Evolutionary conservation across 2,797 vertebrate species (phyloP).

Genomic region (Falco biarmicus): DNA sequence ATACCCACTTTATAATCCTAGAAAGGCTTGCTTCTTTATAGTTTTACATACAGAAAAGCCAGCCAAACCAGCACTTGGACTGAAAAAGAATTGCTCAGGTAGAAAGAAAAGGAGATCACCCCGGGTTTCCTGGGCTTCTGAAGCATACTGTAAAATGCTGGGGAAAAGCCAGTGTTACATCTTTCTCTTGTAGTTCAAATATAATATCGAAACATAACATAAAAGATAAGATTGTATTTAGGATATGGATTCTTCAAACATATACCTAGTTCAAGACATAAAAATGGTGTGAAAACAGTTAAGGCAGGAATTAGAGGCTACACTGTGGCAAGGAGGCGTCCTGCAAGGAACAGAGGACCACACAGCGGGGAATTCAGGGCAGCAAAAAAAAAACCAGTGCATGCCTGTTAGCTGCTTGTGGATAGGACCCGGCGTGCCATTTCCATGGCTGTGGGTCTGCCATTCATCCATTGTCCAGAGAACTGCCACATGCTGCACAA

Average conservation of each 20-base stretch:
- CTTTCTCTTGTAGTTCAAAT: not conserved
- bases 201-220: not conserved
- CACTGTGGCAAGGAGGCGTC: not conserved
- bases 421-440: not conserved
- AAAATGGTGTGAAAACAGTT: not conserved
- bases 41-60: not conserved
- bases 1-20: not conserved
- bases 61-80: not conserved
- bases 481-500: not conserved
- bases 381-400: not conserved
- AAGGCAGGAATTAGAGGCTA: not conserved
- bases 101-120: not conserved
- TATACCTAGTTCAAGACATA: not conserved
- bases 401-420: not conserved
- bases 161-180: not conserved
- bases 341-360: not conserved
- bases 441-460: not conserved
- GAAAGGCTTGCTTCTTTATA: not conserved
- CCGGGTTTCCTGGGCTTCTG: not conserved
- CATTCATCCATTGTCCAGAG: not conserved
- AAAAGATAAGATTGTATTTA: not conserved
- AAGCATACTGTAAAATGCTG: not conserved
- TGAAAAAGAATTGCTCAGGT: not conserved
- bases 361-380: not conserved
- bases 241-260: not conserved